Evolutionary conservation across 2,113 vertebrate genomes (phyloP), one percentile per base, ranked within the genome.

Genomic region (Vidua macroura): DNA sequence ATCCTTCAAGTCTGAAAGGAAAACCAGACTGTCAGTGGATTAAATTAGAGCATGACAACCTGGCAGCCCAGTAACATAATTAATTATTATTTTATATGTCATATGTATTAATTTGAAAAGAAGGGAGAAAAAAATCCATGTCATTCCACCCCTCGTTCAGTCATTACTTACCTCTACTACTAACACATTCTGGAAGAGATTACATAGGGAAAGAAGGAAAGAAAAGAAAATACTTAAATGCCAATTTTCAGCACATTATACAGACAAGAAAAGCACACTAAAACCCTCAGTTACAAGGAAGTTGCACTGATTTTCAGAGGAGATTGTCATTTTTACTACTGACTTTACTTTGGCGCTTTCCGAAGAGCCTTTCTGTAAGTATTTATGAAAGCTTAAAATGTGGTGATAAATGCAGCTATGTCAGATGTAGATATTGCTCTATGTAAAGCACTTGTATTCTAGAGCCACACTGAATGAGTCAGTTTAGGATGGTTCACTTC

Each of bases 161-260:
- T 48, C 22, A 52, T 66, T 53, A 95, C 98, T 98, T 97, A 98
- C 98, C 98, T 99, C 98, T n/a, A 99, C 98, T 78, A 99, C 98
- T 92, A 99, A 95, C 88, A 99, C 98, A 51, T 99, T 98, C 98
- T 99, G 98, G 48, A 43, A 43, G 62, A 44, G 66, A 28, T 52
- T 39, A 33, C 13, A 58, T 35, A 51, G 20, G 51, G 52, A 90
- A 33, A 83, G 55, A 95, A 72, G 35, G 90, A 85, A 70, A 67
- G 44, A 88, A 86, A 72, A 46, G 28, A 24, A 49, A n/a, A 56
- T n/a, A 70, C 59, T 95, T 79, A 88, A n/a, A 37, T 27, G 14
- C 6, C 22, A 78, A 48, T 6, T 31, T 52, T n/a, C 62, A 80
- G 12, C 52, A 58, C 87, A 64, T 55, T 81, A 41, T 9, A 39